Percentiles rank a stretch among this genome's conserved stretches.
Evolutionary conservation across 2,113 vertebrate species (phyloP).

Genomic region (Cyprinodon brontotheroides): DNA sequence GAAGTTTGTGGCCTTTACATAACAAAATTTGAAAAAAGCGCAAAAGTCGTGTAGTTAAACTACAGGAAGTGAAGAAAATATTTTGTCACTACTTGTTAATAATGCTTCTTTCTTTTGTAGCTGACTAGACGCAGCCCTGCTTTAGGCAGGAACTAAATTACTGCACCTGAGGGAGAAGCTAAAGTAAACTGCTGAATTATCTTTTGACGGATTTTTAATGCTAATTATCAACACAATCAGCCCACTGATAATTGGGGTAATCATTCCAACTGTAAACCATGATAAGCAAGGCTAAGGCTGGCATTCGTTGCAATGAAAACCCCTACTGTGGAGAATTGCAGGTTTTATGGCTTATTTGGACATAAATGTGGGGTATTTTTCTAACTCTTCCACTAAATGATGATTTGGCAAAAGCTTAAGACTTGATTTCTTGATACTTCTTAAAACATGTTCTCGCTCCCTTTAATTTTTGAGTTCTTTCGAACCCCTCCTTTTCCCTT

Average conservation of each 20-base stretch:
- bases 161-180: not conserved
- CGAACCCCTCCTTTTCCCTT: not conserved
- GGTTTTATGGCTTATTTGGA: constrained; percentile 5
- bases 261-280: constrained; percentile 2
- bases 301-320: not conserved
- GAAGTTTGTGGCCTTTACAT: not conserved
- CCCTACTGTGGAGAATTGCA: not conserved
- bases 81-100: not conserved
- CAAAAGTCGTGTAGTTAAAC: not conserved
- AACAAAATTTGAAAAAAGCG: not conserved
- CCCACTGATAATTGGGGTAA: not conserved
- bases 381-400: not conserved
- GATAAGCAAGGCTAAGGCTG: not conserved
- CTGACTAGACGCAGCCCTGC: not conserved
- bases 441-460: not conserved
- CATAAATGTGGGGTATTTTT: not conserved
- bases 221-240: not conserved
- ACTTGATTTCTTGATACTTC: not conserved
- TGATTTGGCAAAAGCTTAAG: not conserved
- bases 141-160: not conserved
- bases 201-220: not conserved
- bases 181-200: not conserved
- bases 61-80: not conserved
- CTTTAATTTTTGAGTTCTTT: not conserved
- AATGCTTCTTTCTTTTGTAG: not conserved